Evolutionary conservation across 2,113 vertebrate species (phyloP), one percentile per base, ranked within the genome.

Genomic region (Macrotus californicus): DNA sequence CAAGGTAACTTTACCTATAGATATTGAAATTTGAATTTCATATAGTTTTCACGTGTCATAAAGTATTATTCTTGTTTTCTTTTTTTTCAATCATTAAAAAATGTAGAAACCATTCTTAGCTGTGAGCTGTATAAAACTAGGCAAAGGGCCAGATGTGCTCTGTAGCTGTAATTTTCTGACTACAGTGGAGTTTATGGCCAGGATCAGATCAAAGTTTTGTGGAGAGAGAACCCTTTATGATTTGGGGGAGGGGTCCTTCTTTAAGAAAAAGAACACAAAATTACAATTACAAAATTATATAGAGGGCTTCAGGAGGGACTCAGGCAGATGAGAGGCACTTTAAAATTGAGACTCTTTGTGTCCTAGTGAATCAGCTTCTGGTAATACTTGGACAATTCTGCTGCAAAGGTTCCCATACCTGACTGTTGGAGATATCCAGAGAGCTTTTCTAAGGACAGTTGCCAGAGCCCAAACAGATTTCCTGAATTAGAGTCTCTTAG

Each of bases 51-150:
- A 54, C 1, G 1, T 72, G 26, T 83, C 15, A 31, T 43, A 4
- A 89, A 79, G 6, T 15, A 22, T 70, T 95, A 29, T 39, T 86
- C 41, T 76, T 86, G 43, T 52, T 82, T 92, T 79, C 8, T 19
- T 73, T 81, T 86, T 83, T 85, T 87, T 66, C 39, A 82, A 43
- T 36, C 39, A 90, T 34, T 87, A 93, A 87, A 92, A 92, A 66
- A 76, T 72, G n/a, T 69, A 72, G 89, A 81, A 88, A 66, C 24
- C 43, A 48, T 91, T 93, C 43, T 93, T 92, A 52, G 56, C 12
- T 85, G 52, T 52, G 21, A 41, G 21, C 15, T 72, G 12, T 69
- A 69, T 22, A 73, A 81, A 91, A 86, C 67, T 3, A 26, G 24
- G 15, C 66, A 13, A 48, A 90, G 16, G 24, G 26, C 19, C 22